Evolutionary conservation across 1,140 invertebrate genomes (phyloP).

Genomic region (Venustaconcha ellipsiformis): DNA sequence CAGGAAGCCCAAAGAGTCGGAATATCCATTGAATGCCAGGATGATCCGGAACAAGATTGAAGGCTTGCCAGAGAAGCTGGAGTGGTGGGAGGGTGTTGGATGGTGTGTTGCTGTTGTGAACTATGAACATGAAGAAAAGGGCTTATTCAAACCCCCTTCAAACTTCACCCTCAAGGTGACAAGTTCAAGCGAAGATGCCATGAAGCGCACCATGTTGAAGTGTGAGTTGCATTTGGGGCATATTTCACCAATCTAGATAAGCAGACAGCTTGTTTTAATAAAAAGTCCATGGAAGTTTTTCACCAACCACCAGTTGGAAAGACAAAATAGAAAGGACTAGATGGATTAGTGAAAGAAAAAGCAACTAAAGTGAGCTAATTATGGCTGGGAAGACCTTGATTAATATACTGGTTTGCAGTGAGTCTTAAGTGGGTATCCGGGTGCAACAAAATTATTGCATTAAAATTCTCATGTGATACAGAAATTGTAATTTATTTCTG

Average conservation of each 20-base stretch:
- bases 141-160: conserved; percentile 24
- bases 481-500: no score
- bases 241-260: neutral
- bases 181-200: conserved; percentile 24
- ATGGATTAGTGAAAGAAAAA: neutral
- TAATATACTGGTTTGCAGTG: no score
- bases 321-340: neutral
- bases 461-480: no score
- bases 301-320: neutral
- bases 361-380: no score
- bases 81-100: conserved; percentile 43
- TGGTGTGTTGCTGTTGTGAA: conserved; percentile 42
- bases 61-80: conserved; percentile 32
- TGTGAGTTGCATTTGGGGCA: conserved; percentile 27
- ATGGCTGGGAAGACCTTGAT: no score
- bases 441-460: no score
- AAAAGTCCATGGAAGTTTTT: neutral
- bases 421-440: no score
- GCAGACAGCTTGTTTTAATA: neutral
- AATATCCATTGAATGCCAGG: conserved; percentile 15
- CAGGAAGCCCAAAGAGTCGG: neutral
- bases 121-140: conserved; percentile 35
- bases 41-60: conserved; percentile 23
- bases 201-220: conserved; percentile 40
- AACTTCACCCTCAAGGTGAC: conserved; percentile 42